A percentile compares a stretch with the other conserved stretches of the same genome.
Conservation (phyloP, 2,888 invertebrate genomes). For the Pristionchus japonicus region DNA sequence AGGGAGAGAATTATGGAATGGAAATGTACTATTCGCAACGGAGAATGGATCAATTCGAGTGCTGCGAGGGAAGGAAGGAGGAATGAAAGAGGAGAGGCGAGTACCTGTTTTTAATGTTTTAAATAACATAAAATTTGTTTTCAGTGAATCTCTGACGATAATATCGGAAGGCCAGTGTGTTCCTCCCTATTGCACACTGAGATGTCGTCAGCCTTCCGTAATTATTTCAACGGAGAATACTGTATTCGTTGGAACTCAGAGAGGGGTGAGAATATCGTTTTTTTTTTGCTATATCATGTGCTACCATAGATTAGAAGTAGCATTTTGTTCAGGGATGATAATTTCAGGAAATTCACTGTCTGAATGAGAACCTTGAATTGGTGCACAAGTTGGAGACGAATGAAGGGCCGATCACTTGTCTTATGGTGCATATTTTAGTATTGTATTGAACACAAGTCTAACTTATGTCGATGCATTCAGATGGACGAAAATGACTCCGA, state of each 20-base stretch:
- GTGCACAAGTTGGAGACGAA: background rate
- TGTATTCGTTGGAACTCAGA: background rate
- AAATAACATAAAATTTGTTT: too few relatives aligned
- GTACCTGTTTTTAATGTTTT: background rate
- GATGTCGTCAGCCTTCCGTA: background rate
- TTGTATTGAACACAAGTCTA: too few relatives aligned
- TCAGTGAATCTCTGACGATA: background rate
- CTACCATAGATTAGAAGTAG: too few relatives aligned
- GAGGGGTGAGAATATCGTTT: background rate
- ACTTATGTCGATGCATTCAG: background rate
- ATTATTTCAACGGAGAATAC: background rate
- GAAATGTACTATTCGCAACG: background rate
- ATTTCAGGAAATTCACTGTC: background rate
- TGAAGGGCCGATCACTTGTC: background rate
- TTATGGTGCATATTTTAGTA: background rate
- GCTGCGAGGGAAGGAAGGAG: background rate
- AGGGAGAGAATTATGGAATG: background rate
- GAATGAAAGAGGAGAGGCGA: background rate
- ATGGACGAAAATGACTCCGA: background rate
- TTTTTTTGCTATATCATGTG: too few relatives aligned
- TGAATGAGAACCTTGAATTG: background rate
- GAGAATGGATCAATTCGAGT: background rate
- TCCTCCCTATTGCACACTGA: background rate
- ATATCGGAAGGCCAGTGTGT: background rate
- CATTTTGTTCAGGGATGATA: too few relatives aligned